phyloP scores from a whole-genome alignment of 1,140 invertebrate genomes.

The Temnothorax longispinosus region DNA sequence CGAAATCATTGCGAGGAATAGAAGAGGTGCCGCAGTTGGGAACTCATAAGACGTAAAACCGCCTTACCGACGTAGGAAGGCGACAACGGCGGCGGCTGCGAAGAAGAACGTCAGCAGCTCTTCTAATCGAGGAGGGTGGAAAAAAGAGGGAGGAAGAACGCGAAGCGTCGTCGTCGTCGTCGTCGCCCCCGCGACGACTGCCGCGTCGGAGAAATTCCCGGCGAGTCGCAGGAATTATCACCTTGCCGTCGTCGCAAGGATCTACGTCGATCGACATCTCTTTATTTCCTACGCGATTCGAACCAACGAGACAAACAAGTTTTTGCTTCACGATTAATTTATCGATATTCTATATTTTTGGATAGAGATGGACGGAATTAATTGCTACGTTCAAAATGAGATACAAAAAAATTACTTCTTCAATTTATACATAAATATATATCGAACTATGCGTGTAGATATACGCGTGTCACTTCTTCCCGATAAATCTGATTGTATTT shows the following conservation, averaged over 20 bases:
- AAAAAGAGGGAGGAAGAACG: slow-evolving; percentile 39
- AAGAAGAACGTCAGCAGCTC: slow-evolving; percentile 61
- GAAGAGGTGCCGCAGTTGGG: slow-evolving; percentile 83
- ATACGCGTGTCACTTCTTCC: not conserved
- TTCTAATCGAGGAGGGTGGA: slow-evolving; percentile 53
- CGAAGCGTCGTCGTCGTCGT: no score
- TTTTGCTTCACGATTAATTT: slow-evolving; percentile 9
- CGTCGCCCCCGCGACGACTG: not conserved
- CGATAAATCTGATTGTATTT: not conserved
- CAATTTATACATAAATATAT: not conserved
- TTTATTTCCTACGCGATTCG: not conserved
- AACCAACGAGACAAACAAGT: slow-evolving; percentile 11
- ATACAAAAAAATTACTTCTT: not conserved
- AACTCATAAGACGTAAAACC: slow-evolving; percentile 84
- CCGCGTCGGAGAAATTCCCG: slow-evolving; percentile 28
- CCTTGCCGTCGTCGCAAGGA: not conserved
- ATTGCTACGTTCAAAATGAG: not conserved
- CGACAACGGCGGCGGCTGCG: slow-evolving; percentile 57
- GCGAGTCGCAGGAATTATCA: slow-evolving; percentile 39
- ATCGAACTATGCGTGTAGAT: not conserved
- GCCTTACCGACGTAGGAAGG: slow-evolving; percentile 69
- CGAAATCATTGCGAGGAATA: slow-evolving; percentile 85
- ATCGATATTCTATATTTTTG: not conserved
- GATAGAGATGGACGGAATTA: not conserved
- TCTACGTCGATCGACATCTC: slow-evolving; percentile 33